Conservation (phyloP, 1,140 invertebrate genomes). For the Phocides pigmalion region DNA sequence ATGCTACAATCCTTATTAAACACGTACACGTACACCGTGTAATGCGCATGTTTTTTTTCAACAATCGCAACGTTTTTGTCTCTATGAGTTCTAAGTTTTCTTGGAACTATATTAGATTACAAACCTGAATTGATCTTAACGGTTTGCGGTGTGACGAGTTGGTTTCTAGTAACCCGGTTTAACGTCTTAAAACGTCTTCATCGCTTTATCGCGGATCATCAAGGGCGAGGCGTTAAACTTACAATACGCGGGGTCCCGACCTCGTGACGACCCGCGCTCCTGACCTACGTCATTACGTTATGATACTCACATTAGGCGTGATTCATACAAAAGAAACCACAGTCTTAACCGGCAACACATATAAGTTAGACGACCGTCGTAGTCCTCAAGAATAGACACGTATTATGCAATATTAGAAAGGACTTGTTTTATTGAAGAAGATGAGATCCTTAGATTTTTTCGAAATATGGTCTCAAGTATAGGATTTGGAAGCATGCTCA, state of each 20-base stretch:
- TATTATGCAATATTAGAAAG: too few relatives aligned
- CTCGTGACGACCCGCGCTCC: conserved; percentile 12
- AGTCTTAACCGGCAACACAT: too few relatives aligned
- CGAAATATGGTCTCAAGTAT: too few relatives aligned
- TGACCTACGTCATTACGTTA: conserved; percentile 27
- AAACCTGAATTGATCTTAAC: conserved; percentile 11
- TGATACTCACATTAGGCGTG: conserved; percentile 1
- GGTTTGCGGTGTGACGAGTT: conserved; percentile 19
- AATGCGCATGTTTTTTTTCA: too few relatives aligned
- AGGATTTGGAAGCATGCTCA: too few relatives aligned
- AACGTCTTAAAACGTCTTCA: conserved; percentile 20
- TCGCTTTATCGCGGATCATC: conserved; percentile 24
- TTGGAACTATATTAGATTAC: neutral
- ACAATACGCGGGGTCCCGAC: conserved; percentile 13
- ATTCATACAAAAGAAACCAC: neutral
- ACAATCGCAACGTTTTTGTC: neutral
- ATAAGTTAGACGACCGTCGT: too few relatives aligned
- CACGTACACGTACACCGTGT: too few relatives aligned
- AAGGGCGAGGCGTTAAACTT: conserved; percentile 19
- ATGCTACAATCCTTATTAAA: too few relatives aligned
- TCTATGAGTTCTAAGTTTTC: neutral
- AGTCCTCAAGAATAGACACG: too few relatives aligned
- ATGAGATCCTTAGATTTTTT: too few relatives aligned
- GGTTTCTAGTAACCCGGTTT: conserved; percentile 14
- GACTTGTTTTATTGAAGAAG: too few relatives aligned